Evolutionary conservation across 2,797 vertebrate genomes (phyloP), one percentile per base, ranked within the genome.

Genomic region (Pempheris klunzingeri): DNA sequence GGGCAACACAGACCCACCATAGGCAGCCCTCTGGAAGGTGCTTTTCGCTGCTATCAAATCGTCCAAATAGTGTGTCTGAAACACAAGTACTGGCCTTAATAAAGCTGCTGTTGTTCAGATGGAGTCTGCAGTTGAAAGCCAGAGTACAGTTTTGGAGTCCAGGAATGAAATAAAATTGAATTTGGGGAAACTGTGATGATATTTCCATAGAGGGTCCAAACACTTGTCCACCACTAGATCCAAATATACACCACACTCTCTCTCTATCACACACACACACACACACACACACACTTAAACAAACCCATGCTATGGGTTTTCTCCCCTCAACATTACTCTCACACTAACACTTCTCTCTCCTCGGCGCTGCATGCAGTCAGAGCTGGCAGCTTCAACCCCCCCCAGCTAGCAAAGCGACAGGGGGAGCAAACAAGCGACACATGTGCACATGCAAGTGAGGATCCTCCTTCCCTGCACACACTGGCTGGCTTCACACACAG

Each of bases 371-470:
- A 64, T 66, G 24, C 41, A 83, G 71, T 34, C 39, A 74, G 65
- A 76, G 74, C 73, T 71, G 75, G 79, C 85, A 86, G 83, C 80
- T 74, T 78, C 70, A 69, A 72, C 28, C 71, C 43, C 80, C 71
- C 46, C 26, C 4, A 83, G 83, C 78, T 46, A 82, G 62, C 57
- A 46, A 64, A 74, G 78, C 24, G 49, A 55, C 70, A 39, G 63
- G 59, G 39, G 52, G 14, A 64, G 70, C 66, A 85, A 88, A 87
- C 62, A 81, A 65, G 69, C 44, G 18, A 71, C 77, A 77, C 84
- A 81, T 76, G 72, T 82, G 65, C 75, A 73, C 57, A 78, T 46
- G 57, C 6, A 2, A 79, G 53, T 7, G 32, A 54, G 38, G 38
- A 47, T 41, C 59, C 62, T 61, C 32, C 34, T 58, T n/a, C 17